Percentiles rank a stretch among this genome's conserved stretches.
Conservation (phyloP, 1,140 invertebrate species). For the Zeugodacus cucurbitae region DNA sequence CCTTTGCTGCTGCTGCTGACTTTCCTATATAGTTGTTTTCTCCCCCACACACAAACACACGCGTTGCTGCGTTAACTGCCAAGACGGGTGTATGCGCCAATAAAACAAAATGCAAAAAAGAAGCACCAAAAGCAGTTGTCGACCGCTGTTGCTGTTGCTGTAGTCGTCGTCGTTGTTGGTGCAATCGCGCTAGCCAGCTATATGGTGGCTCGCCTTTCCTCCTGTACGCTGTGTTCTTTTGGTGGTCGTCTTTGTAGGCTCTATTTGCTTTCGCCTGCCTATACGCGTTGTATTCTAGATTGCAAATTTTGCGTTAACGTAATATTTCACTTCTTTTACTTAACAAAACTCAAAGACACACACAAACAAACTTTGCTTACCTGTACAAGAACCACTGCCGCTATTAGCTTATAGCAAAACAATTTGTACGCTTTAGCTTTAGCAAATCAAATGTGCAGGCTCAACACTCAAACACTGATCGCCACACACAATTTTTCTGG, state of each 20-base stretch:
- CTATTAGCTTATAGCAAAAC: background rate
- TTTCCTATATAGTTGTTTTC: slow-evolving; percentile 33
- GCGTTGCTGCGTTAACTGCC: background rate
- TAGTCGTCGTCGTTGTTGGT: background rate
- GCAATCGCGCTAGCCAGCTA: too few species aligned
- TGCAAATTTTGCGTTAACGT: slow-evolving; percentile 33
- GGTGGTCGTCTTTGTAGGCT: background rate
- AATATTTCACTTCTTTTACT: slow-evolving; percentile 34
- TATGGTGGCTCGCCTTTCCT: slow-evolving; percentile 15
- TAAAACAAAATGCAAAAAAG: slow-evolving; percentile 38
- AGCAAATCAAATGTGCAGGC: background rate
- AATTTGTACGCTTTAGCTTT: background rate
- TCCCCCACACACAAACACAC: slow-evolving; percentile 10
- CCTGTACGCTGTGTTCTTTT: background rate
- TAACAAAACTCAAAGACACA: background rate
- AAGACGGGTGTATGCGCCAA: slow-evolving; percentile 38
- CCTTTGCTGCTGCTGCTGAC: background rate
- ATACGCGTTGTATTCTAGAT: slow-evolving; percentile 5
- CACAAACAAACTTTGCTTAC: slow-evolving; percentile 25
- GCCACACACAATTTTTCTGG: background rate
- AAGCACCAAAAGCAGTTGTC: slow-evolving; percentile 30
- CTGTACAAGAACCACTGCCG: background rate
- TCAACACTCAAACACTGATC: background rate
- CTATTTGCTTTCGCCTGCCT: slow-evolving; percentile 16
- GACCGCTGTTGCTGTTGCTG: slow-evolving; percentile 13